Percentiles rank a stretch among this genome's conserved stretches.
Evolutionary conservation across 2,888 invertebrate genomes (phyloP).

Genomic region (Blera fallax): DNA sequence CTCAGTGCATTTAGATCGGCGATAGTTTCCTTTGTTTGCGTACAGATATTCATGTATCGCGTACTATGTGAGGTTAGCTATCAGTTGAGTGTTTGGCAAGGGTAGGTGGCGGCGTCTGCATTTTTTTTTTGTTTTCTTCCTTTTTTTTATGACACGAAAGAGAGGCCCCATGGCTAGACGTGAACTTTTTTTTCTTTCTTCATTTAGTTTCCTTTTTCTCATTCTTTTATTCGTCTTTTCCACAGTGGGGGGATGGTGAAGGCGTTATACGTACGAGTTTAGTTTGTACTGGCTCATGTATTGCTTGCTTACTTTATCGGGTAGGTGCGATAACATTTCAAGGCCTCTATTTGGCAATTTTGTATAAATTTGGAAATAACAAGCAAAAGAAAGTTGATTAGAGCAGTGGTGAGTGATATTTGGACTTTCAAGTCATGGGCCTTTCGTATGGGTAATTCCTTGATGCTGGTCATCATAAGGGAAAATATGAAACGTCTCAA

Average conservation of each 20-base stretch:
- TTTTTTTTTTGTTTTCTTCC: background rate
- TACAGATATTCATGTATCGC: background rate
- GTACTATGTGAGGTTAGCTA: slow-evolving; percentile 1
- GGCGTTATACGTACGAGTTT: background rate
- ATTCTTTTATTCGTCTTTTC: slow-evolving; percentile 19
- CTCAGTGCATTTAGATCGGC: slow-evolving; percentile 42
- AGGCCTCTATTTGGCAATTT: slow-evolving; percentile 63
- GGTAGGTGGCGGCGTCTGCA: slow-evolving; percentile 55
- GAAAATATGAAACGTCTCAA: too few species aligned
- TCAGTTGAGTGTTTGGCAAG: slow-evolving; percentile 22
- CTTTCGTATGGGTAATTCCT: background rate
- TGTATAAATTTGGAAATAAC: slow-evolving; percentile 52
- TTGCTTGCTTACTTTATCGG: slow-evolving; percentile 20
- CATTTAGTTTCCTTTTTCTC: slow-evolving; percentile 15
- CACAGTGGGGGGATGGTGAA: background rate
- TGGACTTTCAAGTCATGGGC: background rate
- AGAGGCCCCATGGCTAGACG: slow-evolving; percentile 60
- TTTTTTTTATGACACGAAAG: slow-evolving; percentile 29
- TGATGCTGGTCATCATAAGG: background rate
- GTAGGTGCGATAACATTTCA: slow-evolving; percentile 69
- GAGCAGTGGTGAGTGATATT: background rate
- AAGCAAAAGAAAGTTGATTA: background rate
- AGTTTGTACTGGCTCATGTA: slow-evolving; percentile 12
- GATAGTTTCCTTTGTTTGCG: slow-evolving; percentile 60
- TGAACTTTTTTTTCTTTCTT: slow-evolving; percentile 30